A percentile compares a stretch with the other conserved stretches of the same genome.
These are phyloP conservation scores for Platysternon megacephalum DNA, from an alignment of 2,113 vertebrate species.

Conservation along the genomic window DNA sequence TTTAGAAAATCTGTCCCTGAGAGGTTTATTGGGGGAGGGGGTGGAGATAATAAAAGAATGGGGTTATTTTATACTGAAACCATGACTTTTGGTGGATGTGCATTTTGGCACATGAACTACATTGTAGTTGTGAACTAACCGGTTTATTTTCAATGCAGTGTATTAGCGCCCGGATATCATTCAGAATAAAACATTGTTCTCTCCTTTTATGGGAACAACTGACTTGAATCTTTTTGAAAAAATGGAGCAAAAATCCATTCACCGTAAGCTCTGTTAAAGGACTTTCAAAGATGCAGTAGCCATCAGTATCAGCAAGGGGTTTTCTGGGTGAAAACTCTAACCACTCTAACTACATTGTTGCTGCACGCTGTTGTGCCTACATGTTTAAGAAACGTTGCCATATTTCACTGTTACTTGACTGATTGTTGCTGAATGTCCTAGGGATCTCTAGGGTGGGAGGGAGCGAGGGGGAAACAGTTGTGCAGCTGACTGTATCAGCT, in stretches of 20 bases:
- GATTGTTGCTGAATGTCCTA: background rate
- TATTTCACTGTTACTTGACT: background rate
- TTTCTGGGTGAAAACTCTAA: background rate
- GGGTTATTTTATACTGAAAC: background rate
- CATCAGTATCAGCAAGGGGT: background rate
- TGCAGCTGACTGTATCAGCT: background rate
- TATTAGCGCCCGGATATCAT: background rate
- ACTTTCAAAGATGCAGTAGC: background rate
- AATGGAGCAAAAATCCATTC: background rate
- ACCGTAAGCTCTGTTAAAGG: background rate
- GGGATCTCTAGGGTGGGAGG: background rate
- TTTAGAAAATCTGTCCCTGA: background rate
- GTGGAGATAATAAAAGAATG: background rate
- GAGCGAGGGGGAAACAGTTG: background rate
- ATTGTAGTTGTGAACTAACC: background rate
- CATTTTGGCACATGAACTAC: background rate
- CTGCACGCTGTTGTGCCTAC: background rate
- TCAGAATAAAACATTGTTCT: background rate
- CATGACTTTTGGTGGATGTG: background rate
- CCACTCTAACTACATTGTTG: background rate
- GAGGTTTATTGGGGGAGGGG: background rate
- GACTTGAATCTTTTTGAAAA: background rate
- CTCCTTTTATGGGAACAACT: background rate
- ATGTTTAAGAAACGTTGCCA: background rate
- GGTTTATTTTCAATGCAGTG: background rate